phyloP scores from a whole-genome alignment of 2,797 vertebrate genomes.

The Calcarius lapponicus region DNA sequence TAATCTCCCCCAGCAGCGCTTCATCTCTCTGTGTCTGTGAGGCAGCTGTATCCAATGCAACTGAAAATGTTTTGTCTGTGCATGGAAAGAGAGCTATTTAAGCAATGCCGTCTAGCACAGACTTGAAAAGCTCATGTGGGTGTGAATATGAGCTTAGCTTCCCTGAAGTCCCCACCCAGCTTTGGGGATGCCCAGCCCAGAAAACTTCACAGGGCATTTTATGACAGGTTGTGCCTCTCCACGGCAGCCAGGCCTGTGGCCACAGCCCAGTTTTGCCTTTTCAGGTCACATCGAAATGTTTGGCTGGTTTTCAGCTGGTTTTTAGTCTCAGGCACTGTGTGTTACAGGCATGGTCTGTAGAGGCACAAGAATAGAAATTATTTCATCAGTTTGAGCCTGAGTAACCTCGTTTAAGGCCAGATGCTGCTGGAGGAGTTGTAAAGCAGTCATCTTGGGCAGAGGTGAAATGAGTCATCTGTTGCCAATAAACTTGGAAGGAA shows the following conservation, averaged over 20 bases:
- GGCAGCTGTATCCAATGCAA: background rate
- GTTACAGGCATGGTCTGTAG: background rate
- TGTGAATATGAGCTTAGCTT: background rate
- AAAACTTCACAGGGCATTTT: background rate
- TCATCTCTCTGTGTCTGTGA: background rate
- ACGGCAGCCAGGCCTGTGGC: background rate
- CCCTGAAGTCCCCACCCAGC: background rate
- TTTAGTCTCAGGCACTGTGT: background rate
- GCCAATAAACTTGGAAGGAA: constrained; percentile 6
- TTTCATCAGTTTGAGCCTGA: background rate
- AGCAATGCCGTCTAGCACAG: background rate
- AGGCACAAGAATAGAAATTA: constrained; percentile 11
- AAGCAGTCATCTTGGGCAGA: background rate
- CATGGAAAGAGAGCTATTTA: background rate
- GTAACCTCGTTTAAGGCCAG: background rate
- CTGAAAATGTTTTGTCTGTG: background rate
- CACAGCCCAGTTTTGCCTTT: background rate
- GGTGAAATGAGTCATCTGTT: constrained; percentile 23
- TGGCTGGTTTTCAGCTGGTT: background rate
- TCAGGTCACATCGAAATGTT: fast-evolving
- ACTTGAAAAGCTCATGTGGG: background rate
- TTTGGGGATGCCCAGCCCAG: background rate
- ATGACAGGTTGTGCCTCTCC: background rate
- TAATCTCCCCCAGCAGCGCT: background rate
- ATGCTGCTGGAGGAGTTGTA: background rate